phyloP scores from a whole-genome alignment of 2,888 invertebrate genomes.

The Diarsia mendica region DNA sequence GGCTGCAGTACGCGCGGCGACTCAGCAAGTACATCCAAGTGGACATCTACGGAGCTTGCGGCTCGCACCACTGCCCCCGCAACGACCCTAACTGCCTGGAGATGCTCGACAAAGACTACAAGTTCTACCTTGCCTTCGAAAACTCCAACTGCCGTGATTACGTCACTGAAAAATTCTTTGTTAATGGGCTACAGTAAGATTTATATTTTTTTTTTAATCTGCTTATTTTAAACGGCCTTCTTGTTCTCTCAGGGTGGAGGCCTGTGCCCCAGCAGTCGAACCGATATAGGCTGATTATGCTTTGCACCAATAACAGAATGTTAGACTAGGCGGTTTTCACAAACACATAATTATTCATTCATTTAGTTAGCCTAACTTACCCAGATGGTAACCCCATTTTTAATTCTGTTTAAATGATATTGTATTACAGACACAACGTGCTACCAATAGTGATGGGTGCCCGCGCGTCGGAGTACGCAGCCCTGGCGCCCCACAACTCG shows the following conservation, averaged over 20 bases:
- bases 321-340: too few relatives aligned
- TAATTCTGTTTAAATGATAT: neutral
- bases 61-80: conserved; percentile 95
- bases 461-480: conserved; percentile 96
- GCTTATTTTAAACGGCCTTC: neutral
- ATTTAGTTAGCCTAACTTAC: neutral
- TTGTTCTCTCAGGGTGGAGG: neutral
- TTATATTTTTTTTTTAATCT: neutral
- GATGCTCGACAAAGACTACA: conserved; percentile 97
- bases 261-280: neutral
- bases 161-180: conserved; percentile 99
- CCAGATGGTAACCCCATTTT: neutral
- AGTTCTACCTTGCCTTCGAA: conserved; percentile 99
- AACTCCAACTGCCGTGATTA: conserved; percentile 99
- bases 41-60: conserved; percentile 98
- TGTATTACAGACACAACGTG: conserved; percentile 91
- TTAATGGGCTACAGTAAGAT: conserved; percentile 96
- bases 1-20: conserved; percentile 96
- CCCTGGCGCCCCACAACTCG: conserved; percentile 96
- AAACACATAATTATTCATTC: too few relatives aligned
- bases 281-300: neutral
- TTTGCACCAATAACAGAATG: neutral
- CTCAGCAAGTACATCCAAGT: conserved; percentile 96
- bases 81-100: conserved; percentile 96
- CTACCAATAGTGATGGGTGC: conserved; percentile 99